Conservation (phyloP, 2,888 invertebrate species). For the Shargacucullia verbasci region DNA sequence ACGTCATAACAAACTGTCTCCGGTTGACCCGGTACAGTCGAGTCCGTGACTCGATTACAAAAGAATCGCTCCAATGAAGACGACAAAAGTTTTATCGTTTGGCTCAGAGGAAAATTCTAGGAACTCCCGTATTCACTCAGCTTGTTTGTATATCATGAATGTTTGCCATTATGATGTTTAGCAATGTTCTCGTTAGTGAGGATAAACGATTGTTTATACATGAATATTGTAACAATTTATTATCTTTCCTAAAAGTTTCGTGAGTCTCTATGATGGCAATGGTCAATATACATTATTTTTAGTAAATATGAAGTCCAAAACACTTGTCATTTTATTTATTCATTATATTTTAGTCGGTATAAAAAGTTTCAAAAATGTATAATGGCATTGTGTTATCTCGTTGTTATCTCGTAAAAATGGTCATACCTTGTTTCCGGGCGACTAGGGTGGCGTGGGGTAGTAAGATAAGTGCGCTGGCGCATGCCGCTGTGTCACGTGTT, state of each 20-base stretch:
- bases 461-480: too few species aligned
- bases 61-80: constrained; percentile 55
- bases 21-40: constrained; percentile 52
- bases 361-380: too few species aligned
- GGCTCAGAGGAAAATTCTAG: constrained; percentile 28
- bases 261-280: not conserved
- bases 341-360: too few species aligned
- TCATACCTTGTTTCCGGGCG: too few species aligned
- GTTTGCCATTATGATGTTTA: constrained; percentile 27
- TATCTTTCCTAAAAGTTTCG: constrained; percentile 10
- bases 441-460: too few species aligned
- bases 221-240: constrained; percentile 6
- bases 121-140: constrained; percentile 34
- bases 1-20: constrained; percentile 60
- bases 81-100: constrained; percentile 49
- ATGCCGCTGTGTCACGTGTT: too few species aligned
- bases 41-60: constrained; percentile 64
- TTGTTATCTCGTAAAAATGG: too few species aligned
- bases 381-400: too few species aligned
- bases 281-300: constrained; percentile 9
- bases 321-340: too few species aligned
- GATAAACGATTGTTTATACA: constrained; percentile 17
- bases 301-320: not conserved
- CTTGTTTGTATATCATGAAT: constrained; percentile 38
- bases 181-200: constrained; percentile 23